These are phyloP conservation scores for Diadophis punctatus DNA, from an alignment of 2,113 vertebrate genomes.

Conservation along the genomic window DNA sequence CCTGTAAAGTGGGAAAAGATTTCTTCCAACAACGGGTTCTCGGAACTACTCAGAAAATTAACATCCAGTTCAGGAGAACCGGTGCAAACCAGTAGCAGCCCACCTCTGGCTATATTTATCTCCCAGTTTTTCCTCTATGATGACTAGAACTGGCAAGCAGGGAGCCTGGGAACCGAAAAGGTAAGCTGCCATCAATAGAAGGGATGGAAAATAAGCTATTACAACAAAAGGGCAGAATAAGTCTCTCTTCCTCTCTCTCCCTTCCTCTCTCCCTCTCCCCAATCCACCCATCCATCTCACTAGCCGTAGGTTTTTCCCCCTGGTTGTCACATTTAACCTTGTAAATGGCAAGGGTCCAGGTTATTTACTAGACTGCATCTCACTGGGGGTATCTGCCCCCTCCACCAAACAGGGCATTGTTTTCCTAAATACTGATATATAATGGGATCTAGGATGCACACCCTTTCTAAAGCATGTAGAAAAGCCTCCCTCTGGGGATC, in stretches of 20 bases:
- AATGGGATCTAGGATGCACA: background rate
- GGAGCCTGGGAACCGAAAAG: background rate
- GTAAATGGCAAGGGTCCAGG: background rate
- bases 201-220: background rate
- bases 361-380: background rate
- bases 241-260: background rate
- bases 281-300: no score
- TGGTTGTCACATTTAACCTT: background rate
- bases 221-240: background rate
- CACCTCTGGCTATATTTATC: background rate
- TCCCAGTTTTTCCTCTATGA: background rate
- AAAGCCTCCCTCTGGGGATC: no score
- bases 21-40: no score
- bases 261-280: no score
- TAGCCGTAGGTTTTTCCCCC: background rate
- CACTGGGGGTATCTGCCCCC: no score
- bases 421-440: background rate
- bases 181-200: background rate
- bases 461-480: background rate
- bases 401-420: background rate
- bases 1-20: no score
- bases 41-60: no score
- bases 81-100: no score
- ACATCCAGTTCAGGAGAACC: no score
- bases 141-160: background rate